Percentiles rank a stretch among this genome's conserved stretches.
Conservation (phyloP, 2,888 invertebrate genomes). For the Iphiclides podalirius region DNA sequence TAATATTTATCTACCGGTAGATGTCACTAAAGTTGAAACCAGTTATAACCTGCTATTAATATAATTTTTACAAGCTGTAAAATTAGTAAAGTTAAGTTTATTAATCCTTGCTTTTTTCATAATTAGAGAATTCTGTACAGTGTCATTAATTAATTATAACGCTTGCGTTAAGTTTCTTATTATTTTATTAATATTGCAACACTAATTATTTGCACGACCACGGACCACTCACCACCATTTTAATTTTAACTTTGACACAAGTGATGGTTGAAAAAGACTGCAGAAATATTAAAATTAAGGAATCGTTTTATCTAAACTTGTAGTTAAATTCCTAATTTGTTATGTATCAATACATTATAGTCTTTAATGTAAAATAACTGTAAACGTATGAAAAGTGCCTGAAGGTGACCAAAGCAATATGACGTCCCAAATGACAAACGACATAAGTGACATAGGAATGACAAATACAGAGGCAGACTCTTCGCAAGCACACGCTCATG, state of each 20-base stretch:
- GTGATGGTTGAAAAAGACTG: slow-evolving; percentile 1
- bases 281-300: background rate
- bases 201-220: too few species aligned
- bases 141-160: too few species aligned
- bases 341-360: background rate
- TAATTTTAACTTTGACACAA: slow-evolving; percentile 8
- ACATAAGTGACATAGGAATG: slow-evolving; percentile 59
- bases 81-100: too few species aligned
- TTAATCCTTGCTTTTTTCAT: too few species aligned
- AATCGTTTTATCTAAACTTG: background rate
- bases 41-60: too few species aligned
- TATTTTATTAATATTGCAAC: too few species aligned
- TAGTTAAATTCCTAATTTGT: background rate
- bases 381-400: background rate
- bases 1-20: too few species aligned
- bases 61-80: too few species aligned
- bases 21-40: too few species aligned
- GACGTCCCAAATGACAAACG: slow-evolving; percentile 54
- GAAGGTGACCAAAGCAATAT: slow-evolving; percentile 20
- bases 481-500: slow-evolving; percentile 61
- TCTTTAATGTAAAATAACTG: background rate
- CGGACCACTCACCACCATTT: slow-evolving; percentile 10
- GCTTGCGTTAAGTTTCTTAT: too few species aligned
- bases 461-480: slow-evolving; percentile 62
- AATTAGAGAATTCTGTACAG: background rate